These are phyloP conservation scores for Catocala fraxini DNA, from an alignment of 2,888 invertebrate genomes.

Conservation along the genomic window DNA sequence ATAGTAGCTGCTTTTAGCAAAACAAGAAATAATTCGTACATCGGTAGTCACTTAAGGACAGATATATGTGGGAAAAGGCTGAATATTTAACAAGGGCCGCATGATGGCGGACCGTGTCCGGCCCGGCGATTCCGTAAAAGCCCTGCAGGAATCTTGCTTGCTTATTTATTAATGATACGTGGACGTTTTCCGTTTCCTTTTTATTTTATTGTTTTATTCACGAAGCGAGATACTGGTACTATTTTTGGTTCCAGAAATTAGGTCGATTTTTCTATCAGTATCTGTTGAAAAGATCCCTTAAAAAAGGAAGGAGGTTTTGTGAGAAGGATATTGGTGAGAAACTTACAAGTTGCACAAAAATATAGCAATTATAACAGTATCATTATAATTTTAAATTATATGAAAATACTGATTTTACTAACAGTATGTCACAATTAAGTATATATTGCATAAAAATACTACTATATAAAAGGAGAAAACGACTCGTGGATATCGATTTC, in stretches of 20 bases:
- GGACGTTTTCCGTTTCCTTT: conserved; percentile 42
- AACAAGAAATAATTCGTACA: conserved; percentile 35
- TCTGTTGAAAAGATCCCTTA: no score
- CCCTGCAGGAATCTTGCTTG: conserved; percentile 41
- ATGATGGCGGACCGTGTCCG: conserved; percentile 25
- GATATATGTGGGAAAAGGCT: conserved; percentile 43
- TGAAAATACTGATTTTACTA: no score
- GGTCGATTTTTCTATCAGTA: conserved; percentile 16
- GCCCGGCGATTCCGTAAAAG: conserved; percentile 31
- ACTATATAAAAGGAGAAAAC: no score
- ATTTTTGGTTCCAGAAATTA: conserved; percentile 36
- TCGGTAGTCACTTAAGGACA: conserved; percentile 43
- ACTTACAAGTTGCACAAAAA: no score
- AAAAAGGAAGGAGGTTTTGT: no score
- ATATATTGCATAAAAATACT: no score
- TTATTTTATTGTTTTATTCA: conserved; percentile 53
- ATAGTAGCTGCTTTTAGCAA: conserved; percentile 17
- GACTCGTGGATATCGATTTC: no score
- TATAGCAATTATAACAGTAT: no score
- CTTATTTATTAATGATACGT: conserved; percentile 50
- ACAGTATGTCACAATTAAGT: no score
- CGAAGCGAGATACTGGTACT: conserved; percentile 29
- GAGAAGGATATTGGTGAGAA: no score
- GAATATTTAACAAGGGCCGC: conserved; percentile 46
- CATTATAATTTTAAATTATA: no score